Evolutionary conservation across 2,113 vertebrate genomes (phyloP), one percentile per base, ranked within the genome.

Genomic region (Salvelinus fontinalis): DNA sequence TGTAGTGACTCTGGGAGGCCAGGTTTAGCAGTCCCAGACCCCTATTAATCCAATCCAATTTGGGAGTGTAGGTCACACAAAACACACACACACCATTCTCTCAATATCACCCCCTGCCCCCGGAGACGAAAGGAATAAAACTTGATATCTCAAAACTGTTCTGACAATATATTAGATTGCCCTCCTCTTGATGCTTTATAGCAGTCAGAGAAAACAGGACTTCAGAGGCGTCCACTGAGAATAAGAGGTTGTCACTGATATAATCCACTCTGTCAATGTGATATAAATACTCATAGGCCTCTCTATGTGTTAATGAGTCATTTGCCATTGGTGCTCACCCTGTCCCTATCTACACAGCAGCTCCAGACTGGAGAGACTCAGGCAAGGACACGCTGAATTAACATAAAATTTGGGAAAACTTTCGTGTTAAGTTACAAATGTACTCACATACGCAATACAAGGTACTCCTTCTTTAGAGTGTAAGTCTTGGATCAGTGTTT

Each of bases 401-500:
- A 67, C 49, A 31, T 67, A 75, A 48, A 18, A 64, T 54, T 49
- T 29, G 49, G 39, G 31, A 75, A 24, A 18, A 48, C 1, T 18
- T 31, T 1, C 16, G 13, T n/a, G 18, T 18, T 34, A 18, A 1
- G 3, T 26, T 68, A 34, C 31, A 39, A 20, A 34, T 39, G 2
- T 44, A 74, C 60, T n/a, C 73, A 60, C 62, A 64, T 51, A 65
- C n/a, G 6, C 31, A 67, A 67, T 29, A 65, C 72, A 44, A 44
- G 39, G 73, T 66, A 20, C 22, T 11, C 39, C 22, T 74, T 74
- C 60, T 74, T 24, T 14, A 49, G 5, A 20, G 44, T 24, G 22
- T 0, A 14, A 16, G 13, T 16, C 3, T 27, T 48, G 44, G 73
- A 74, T 74, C 73, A 67, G 39, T 26, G 73, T 49, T 66, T 29